Conservation (phyloP, 2,113 vertebrate species). For the Megaleporinus macrocephalus region DNA sequence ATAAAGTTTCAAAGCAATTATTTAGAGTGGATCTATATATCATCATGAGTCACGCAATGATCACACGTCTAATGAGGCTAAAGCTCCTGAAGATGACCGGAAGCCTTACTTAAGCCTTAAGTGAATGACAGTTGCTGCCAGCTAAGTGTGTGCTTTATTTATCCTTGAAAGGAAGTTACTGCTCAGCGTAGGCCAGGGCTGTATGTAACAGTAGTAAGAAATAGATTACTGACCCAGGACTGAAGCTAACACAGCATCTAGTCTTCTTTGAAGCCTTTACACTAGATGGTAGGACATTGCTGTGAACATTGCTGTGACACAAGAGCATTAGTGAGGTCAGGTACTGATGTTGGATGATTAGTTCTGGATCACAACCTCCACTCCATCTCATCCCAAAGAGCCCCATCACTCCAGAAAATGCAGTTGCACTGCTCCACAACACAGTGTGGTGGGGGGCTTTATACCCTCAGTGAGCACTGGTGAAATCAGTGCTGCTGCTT, state of each 20-base stretch:
- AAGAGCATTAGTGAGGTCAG: too few species aligned
- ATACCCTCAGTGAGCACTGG: background rate
- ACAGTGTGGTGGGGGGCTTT: background rate
- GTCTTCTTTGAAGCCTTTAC: too few species aligned
- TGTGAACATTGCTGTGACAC: too few species aligned
- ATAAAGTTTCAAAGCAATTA: slow-evolving; percentile 26
- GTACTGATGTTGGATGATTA: too few species aligned
- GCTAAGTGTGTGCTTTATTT: background rate
- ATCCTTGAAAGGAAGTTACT: background rate
- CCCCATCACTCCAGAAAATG: too few species aligned
- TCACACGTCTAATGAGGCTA: slow-evolving; percentile 33
- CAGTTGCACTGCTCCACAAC: too few species aligned
- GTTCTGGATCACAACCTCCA: too few species aligned
- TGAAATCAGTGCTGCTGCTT: background rate
- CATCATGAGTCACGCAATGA: slow-evolving; percentile 41
- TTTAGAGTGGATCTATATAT: slow-evolving; percentile 36
- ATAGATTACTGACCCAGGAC: background rate
- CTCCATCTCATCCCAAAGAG: too few species aligned
- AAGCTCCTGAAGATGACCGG: slow-evolving; percentile 26
- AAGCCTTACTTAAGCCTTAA: slow-evolving; percentile 24
- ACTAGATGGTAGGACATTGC: too few species aligned
- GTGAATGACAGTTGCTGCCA: background rate
- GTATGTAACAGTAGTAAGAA: background rate
- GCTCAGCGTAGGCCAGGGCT: background rate
- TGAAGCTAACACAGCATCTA: background rate